Evolutionary conservation across 2,797 vertebrate genomes (phyloP).

Genomic region (Kryptopterus vitreolus): DNA sequence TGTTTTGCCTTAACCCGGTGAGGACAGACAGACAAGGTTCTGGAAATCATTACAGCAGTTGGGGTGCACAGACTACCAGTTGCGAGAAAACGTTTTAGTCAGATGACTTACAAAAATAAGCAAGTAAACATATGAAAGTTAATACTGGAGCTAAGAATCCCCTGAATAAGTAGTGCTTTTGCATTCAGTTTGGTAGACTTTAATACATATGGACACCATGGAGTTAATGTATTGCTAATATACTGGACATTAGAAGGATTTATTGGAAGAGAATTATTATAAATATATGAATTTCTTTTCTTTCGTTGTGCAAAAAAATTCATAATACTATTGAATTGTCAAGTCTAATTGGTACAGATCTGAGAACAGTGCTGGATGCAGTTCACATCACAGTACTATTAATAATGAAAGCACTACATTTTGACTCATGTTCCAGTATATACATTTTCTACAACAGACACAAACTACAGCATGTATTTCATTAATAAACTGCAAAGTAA

Average conservation of each 20-base stretch:
- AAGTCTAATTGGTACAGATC: neutral
- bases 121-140: neutral
- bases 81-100: slow-evolving; percentile 5
- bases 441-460: neutral
- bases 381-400: neutral
- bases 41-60: slow-evolving; percentile 36
- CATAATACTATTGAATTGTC: neutral
- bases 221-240: neutral
- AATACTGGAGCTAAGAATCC: neutral
- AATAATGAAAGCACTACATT: neutral
- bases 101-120: neutral
- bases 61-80: slow-evolving; percentile 16
- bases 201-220: neutral
- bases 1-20: slow-evolving; percentile 8
- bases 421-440: neutral
- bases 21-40: slow-evolving; percentile 7
- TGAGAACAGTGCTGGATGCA: neutral
- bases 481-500: neutral
- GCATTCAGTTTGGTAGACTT: neutral
- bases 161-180: neutral
- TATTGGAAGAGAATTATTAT: neutral
- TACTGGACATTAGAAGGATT: neutral
- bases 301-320: neutral
- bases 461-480: neutral
- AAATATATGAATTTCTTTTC: neutral